A percentile compares a stretch with the other conserved stretches of the same genome.
Evolutionary conservation across 2,797 vertebrate species (phyloP).

Genomic region (Darevskia nairensis): DNA sequence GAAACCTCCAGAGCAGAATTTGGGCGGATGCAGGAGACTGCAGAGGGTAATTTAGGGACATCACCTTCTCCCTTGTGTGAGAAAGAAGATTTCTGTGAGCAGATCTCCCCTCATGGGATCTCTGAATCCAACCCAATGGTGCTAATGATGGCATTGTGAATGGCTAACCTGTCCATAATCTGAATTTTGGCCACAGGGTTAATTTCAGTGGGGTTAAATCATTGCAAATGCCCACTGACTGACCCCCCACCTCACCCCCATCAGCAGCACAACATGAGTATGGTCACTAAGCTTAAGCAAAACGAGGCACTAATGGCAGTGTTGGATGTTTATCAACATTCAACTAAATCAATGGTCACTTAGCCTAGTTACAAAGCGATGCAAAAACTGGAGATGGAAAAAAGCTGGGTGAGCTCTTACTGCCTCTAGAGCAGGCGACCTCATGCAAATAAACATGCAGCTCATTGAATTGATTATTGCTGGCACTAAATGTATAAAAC

Average conservation of each 20-base stretch:
- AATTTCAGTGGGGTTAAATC: background rate
- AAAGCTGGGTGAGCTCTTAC: conserved; percentile 47
- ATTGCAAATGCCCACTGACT: background rate
- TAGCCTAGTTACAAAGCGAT: conserved; percentile 77
- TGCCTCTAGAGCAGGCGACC: conserved; percentile 48
- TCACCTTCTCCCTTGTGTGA: too few species aligned
- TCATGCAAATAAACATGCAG: conserved; percentile 75
- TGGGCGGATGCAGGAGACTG: background rate
- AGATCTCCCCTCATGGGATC: background rate
- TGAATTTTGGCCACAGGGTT: background rate
- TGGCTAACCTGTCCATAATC: background rate
- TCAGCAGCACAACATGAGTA: background rate
- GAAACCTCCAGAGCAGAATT: background rate
- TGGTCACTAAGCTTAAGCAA: background rate
- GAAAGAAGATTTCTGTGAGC: background rate
- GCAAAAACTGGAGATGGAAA: conserved; percentile 67
- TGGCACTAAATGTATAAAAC: conserved; percentile 76
- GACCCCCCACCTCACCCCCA: too few species aligned
- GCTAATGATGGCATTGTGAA: background rate
- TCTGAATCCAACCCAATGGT: background rate
- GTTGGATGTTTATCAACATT: conserved; percentile 41
- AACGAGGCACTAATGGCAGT: conserved; percentile 26
- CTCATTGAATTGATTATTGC: conserved; percentile 77
- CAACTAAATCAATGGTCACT: background rate
- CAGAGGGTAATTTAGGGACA: too few species aligned